A percentile compares a stretch with the other conserved stretches of the same genome.
Conservation (phyloP, 1,140 invertebrate species). For the Anastrepha obliqua region DNA sequence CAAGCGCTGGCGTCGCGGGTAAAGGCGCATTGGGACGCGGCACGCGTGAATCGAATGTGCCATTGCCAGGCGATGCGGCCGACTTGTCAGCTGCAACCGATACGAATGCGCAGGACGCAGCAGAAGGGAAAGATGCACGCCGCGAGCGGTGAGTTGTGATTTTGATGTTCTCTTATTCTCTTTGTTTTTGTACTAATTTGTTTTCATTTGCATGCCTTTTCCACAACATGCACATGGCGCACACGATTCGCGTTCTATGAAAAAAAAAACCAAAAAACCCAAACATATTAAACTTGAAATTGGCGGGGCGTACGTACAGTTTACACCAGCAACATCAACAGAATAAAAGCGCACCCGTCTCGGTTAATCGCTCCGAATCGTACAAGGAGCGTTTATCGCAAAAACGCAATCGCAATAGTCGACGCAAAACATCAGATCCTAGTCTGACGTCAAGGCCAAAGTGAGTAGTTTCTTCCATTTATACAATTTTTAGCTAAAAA, state of each 20-base stretch:
- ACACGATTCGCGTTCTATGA: background rate
- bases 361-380: conserved; percentile 73
- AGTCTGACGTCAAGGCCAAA: conserved; percentile 82
- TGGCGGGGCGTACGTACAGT: conserved; percentile 52
- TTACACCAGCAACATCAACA: conserved; percentile 66
- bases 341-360: conserved; percentile 71
- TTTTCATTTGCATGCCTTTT: conserved; percentile 7
- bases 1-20: conserved; percentile 56
- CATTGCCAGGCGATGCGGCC: conserved; percentile 14
- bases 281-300: background rate
- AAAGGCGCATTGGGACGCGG: conserved; percentile 55
- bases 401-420: conserved; percentile 80
- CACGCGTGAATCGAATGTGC: conserved; percentile 27
- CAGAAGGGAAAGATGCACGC: conserved; percentile 64
- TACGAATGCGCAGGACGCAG: conserved; percentile 64
- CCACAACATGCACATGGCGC: background rate
- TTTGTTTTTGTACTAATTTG: conserved; percentile 51
- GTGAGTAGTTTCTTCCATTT: conserved; percentile 74
- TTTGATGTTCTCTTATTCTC: background rate
- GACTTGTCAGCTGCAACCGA: conserved; percentile 62
- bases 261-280: background rate
- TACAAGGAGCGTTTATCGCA: conserved; percentile 76
- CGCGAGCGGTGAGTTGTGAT: conserved; percentile 65
- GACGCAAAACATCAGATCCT: conserved; percentile 84
- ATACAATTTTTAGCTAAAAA: background rate